Evolutionary conservation across 2,888 invertebrate species (phyloP), one percentile per base, ranked within the genome.

Genomic region (Hoplodrina blanda): DNA sequence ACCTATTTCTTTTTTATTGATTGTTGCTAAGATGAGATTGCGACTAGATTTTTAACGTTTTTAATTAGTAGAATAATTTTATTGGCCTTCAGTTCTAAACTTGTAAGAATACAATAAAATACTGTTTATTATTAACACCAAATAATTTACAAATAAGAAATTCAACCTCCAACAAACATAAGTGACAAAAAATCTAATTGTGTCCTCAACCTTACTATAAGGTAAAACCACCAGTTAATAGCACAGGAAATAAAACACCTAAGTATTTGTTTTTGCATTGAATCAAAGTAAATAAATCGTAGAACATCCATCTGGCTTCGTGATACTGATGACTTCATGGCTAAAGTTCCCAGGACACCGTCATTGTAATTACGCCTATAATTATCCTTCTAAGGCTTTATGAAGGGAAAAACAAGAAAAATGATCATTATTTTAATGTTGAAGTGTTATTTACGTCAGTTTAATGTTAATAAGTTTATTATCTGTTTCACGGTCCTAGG

Each of bases 271-370:
- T 65, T 80, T 80, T 69, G 13, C 69, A 69, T 77, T 76, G 19
- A 68, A 55, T 63, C 65, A 17, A 66, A 72, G 54, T 73, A 54
- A 54, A 65, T 61, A 60, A 75, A 67, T 64, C 50, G 5, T 37
- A 53, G 52, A 15, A 62, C 37, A 41, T 57, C n/a, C 55, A 66
- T 53, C n/a, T n/a, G 1, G 1, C 55, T 69, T 65, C 75, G 65
- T 55, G 65, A 33, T 54, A 19, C 19, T 41, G 73, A 79, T 85
- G 85, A 85, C 70, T 74, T 79, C 82, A 85, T 78, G 33, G 50
- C 54, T 54, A 60, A 30, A 68, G 57, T 69, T 77, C 73, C 62
- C 71, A 78, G 73, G 73, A 73, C 76, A 66, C 37, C 73, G 73
- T 73, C 74, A 76, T 7, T 46, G 37, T 72, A 69, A 81, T 81